Evolutionary conservation across 2,113 vertebrate species (phyloP).

Genomic region (Microtus pennsylvanicus): DNA sequence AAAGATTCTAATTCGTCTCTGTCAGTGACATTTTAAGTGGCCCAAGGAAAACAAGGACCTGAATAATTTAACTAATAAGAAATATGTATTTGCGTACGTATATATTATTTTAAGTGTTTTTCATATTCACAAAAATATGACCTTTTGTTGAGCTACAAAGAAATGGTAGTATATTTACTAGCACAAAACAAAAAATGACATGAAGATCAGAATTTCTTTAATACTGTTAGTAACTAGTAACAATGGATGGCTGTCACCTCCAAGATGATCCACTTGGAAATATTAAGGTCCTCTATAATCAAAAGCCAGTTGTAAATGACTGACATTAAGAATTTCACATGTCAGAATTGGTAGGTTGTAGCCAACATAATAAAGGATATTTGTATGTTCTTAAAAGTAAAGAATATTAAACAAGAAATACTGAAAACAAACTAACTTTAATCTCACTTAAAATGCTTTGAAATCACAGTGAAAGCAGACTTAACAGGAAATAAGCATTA

Average conservation of each 20-base stretch:
- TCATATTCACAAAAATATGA: not conserved
- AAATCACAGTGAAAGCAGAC: slow-evolving; percentile 11
- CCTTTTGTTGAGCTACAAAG: not conserved
- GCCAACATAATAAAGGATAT: not conserved
- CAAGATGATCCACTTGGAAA: not conserved
- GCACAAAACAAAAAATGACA: not conserved
- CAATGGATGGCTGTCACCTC: not conserved
- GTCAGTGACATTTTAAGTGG: not conserved
- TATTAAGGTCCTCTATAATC: not conserved
- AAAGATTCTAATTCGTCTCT: not conserved
- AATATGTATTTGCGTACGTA: not conserved
- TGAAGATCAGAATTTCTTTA: not conserved
- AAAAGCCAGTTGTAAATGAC: not conserved
- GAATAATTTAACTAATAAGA: not conserved
- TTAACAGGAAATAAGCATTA: not conserved
- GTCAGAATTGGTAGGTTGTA: not conserved
- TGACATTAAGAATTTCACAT: not conserved
- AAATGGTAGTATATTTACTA: not conserved
- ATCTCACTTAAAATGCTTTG: not conserved
- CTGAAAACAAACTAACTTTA: not conserved
- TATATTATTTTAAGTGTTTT: not conserved
- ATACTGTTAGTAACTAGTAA: not conserved
- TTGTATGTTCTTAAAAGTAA: not conserved
- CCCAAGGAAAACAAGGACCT: not conserved
- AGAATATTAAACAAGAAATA: not conserved